Evolutionary conservation across 2,888 invertebrate genomes (phyloP), one percentile per base, ranked within the genome.

Genomic region (Drosophila nr. perissopoda): DNA sequence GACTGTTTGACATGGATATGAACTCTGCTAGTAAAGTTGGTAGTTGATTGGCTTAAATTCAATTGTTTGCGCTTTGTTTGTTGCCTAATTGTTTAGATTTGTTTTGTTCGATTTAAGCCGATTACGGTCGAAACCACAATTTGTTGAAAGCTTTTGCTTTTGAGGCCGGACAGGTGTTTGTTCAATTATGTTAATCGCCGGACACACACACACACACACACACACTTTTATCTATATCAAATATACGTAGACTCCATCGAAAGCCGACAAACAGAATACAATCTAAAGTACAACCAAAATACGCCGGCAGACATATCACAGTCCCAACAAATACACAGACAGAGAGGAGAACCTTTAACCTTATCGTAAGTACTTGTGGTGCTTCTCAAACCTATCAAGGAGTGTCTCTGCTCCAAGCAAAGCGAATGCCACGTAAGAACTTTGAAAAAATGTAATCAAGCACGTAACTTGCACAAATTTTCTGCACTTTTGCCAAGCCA

Each of bases 381-480:
- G 61, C 71, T 77, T 61, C 57, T 58, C 71, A 59, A 68, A 62
- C 60, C 72, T 77, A 74, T 83, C 87, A 74, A 65, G 74, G 53
- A 29, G 36, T 67, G 42, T 53, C 33, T 42, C 33, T 29, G 58
- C 59, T 61, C 38, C 48, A n/a, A 2, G 18, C 27, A 65, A 56
- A 76, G 74, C 36, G 51, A 61, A 58, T 51, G 64, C 48, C 58
- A 67, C 64, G 64, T 68, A 63, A 83, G 79, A 82, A 81, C 57
- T 80, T 80, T 71, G 77, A 78, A 88, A 87, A 87, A 79, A 86
- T 83, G 81, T 89, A 87, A 88, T 87, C 87, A 88, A 88, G 87
- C 87, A 87, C 87, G 89, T 87, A 87, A 87, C 87, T 84, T 87
- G 89, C 84, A 81, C 82, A 87, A 87, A 87, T 89, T 86, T 87